These are phyloP conservation scores for Seriola rivoliana DNA, from an alignment of 2,113 vertebrate species.

Conservation along the genomic window DNA sequence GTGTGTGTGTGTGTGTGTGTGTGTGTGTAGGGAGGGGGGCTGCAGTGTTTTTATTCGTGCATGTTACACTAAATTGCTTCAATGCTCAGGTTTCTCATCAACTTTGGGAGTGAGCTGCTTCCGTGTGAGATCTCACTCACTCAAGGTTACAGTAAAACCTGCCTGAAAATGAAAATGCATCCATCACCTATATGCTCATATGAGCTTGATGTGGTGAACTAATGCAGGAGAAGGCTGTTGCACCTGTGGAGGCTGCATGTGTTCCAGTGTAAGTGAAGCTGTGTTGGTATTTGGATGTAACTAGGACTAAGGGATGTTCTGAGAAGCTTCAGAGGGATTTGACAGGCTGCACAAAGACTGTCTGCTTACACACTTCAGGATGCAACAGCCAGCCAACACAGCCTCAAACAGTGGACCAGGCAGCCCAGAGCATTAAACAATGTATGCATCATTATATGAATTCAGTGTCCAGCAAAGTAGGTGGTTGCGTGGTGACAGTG, in stretches of 20 bases:
- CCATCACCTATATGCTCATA: background rate
- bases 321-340: slow-evolving; percentile 24
- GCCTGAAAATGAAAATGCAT: slow-evolving; percentile 3
- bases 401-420: slow-evolving; percentile 32
- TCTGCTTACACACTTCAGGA: slow-evolving; percentile 41
- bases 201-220: slow-evolving; percentile 14
- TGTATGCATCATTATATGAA: slow-evolving; percentile 7
- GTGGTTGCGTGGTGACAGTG: background rate
- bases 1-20: background rate
- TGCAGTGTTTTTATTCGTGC: slow-evolving; percentile 21
- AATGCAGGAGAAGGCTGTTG: slow-evolving; percentile 15
- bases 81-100: slow-evolving; percentile 1
- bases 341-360: slow-evolving; percentile 44
- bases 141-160: background rate
- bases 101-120: slow-evolving; percentile 15
- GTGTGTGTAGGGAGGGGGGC: background rate
- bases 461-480: background rate
- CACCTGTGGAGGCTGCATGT: slow-evolving; percentile 59
- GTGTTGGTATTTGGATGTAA: background rate
- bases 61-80: background rate
- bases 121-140: background rate
- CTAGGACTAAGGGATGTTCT: slow-evolving; percentile 16
- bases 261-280: slow-evolving; percentile 18
- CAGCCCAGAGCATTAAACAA: background rate
- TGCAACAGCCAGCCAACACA: slow-evolving; percentile 45